Evolutionary conservation across 2,888 invertebrate genomes (phyloP), one percentile per base, ranked within the genome.

Genomic region (Digitonthophagus gazella): DNA sequence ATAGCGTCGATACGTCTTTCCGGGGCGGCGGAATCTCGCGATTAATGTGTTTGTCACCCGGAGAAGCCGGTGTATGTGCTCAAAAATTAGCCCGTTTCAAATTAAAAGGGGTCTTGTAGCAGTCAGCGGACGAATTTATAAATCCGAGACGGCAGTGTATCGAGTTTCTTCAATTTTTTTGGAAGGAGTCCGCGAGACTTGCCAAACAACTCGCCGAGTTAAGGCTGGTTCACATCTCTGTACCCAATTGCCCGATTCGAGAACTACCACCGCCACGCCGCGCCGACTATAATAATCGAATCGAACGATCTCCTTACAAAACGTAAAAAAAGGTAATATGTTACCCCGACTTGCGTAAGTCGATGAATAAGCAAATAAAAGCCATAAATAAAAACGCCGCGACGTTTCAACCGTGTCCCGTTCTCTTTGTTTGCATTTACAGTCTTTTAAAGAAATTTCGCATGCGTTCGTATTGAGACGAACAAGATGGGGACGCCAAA

Each of bases 301-400:
- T 44, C 28, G 28, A 11, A 4, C 4, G 18, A 61, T 14, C 20
- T 19, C 20, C 8, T 19, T 8, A 61, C 19, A 14, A 61, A 61
- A 58, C 58, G 58, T 19, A 58, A 44, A 67, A 58, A 67, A 67
- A 58, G 22, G 66, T 67, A n/a, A 67, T 61, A 58, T 5, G 28
- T 44, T 44, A 44, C 28, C 28, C 28, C 28, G 8, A 6, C 28
- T 44, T 44, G 28, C 28, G 28, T 44, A 44, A 44, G 8, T 11
- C 28, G 28, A 44, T 44, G 28, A 44, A 44, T 44, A 44, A 44
- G 28, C 28, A 44, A 44, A 44, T 44, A 44, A 44, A 44, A 44
- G 8, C 28, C 28, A 44, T 44, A 44, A 44, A 44, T 44, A 44
- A 44, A 44, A 44, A 44, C 28, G 28, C 28, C 28, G 28, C 61